Percentiles rank a stretch among this genome's conserved stretches.
Evolutionary conservation across 2,888 invertebrate genomes (phyloP).

Genomic region (Eupeodes latifasciatus): DNA sequence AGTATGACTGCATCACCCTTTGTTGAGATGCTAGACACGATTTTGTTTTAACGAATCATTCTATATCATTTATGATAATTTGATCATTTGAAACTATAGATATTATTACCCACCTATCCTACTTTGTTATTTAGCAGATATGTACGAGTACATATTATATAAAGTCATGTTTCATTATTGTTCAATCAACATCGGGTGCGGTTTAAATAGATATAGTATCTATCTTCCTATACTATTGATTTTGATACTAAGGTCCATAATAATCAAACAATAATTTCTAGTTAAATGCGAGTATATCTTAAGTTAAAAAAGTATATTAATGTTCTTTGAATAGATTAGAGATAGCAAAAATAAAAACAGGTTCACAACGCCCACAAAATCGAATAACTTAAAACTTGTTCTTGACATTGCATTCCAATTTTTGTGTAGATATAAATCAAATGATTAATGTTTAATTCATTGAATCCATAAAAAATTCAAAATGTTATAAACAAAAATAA

Average conservation of each 20-base stretch:
- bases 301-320: not conserved
- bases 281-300: not conserved
- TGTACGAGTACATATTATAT: no score
- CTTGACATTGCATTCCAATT: conserved; percentile 36
- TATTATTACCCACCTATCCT: not conserved
- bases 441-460: conserved; percentile 15
- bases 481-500: not conserved
- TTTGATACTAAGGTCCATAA: not conserved
- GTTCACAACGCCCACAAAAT: conserved; percentile 5
- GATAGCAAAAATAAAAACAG: not conserved
- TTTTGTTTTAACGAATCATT: conserved; percentile 33
- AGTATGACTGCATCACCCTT: conserved; percentile 43
- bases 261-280: conserved; percentile 7
- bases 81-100: not conserved
- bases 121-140: no score
- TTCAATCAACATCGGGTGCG: not conserved
- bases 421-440: conserved; percentile 22
- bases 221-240: not conserved
- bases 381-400: conserved; percentile 13
- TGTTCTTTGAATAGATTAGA: not conserved
- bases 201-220: not conserved
- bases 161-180: conserved; percentile 9
- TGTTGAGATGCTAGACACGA: conserved; percentile 61
- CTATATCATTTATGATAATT: conserved; percentile 31
- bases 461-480: conserved; percentile 5